Conservation (phyloP, 2,888 invertebrate genomes). For the Macaria notata region DNA sequence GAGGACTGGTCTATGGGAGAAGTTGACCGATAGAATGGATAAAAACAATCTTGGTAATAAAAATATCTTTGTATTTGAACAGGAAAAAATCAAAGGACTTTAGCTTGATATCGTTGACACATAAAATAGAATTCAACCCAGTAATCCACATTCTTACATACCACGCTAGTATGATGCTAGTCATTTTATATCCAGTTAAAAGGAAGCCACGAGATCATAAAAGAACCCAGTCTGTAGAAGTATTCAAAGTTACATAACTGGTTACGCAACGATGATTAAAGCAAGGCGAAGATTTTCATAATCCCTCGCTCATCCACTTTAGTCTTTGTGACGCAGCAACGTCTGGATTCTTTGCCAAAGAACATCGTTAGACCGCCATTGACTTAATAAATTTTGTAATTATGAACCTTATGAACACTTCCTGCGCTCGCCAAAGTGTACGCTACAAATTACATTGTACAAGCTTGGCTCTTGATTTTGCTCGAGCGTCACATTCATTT, state of each 20-base stretch:
- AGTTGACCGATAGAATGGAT: neutral
- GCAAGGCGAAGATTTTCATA: conserved; percentile 1
- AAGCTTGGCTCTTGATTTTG: conserved; percentile 17
- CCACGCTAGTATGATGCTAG: too few relatives aligned
- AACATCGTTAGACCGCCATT: conserved; percentile 25
- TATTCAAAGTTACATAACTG: too few relatives aligned
- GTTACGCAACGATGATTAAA: too few relatives aligned
- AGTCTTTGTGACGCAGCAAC: conserved; percentile 5
- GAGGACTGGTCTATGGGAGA: neutral
- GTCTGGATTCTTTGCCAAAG: conserved; percentile 10
- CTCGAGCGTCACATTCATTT: conserved; percentile 9
- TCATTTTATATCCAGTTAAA: too few relatives aligned
- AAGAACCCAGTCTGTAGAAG: too few relatives aligned
- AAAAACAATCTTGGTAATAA: neutral
- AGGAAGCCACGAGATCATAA: too few relatives aligned
- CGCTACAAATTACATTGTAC: conserved; percentile 21
- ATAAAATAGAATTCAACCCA: too few relatives aligned
- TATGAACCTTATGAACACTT: conserved; percentile 20
- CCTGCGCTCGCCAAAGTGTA: conserved; percentile 15
- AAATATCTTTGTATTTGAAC: too few relatives aligned
- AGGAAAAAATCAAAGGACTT: too few relatives aligned
- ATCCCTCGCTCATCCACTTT: conserved; percentile 8
- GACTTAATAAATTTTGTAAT: conserved; percentile 26
- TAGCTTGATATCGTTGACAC: too few relatives aligned
- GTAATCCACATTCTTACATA: too few relatives aligned